These are phyloP conservation scores for Lordiphosa fenestrarum DNA, from an alignment of 2,888 invertebrate species.

Conservation along the genomic window DNA sequence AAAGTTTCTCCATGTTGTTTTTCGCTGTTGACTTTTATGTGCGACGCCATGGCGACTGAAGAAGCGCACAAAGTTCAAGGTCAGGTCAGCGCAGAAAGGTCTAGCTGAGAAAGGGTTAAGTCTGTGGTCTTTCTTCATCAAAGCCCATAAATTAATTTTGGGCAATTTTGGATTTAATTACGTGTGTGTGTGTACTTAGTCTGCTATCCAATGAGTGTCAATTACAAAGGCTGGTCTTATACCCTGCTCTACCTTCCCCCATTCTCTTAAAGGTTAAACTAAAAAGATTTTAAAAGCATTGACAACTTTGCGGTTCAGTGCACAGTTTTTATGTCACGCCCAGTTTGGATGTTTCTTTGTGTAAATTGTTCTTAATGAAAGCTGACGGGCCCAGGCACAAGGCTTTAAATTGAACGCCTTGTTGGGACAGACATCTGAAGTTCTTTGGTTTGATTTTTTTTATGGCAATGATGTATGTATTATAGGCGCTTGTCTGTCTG, in stretches of 20 bases:
- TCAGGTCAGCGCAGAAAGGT: conserved; percentile 19
- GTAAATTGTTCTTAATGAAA: conserved; percentile 39
- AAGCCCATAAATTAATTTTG: conserved; percentile 10
- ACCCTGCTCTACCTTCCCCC: conserved; percentile 5
- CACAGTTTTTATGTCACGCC: conserved; percentile 35
- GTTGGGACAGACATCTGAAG: conserved; percentile 8
- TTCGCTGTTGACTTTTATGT: conserved; percentile 35
- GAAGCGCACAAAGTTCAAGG: conserved; percentile 56
- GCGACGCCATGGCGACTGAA: conserved; percentile 46
- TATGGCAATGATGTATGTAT: conserved; percentile 19
- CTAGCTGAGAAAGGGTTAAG: conserved; percentile 8
- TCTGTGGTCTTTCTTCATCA: conserved; percentile 13
- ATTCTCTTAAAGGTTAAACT: conserved; percentile 29
- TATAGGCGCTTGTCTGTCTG: conserved; percentile 7
- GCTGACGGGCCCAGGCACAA: conserved; percentile 45
- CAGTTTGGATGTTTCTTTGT: conserved; percentile 15
- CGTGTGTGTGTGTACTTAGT: conserved; percentile 2
- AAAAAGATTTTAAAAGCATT: conserved; percentile 32
- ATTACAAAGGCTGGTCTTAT: conserved; percentile 17
- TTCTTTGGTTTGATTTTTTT: conserved; percentile 4
- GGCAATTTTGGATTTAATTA: conserved; percentile 34
- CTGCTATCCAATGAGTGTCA: conserved; percentile 40
- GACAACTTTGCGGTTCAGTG: conserved; percentile 24
- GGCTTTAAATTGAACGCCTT: conserved; percentile 27
- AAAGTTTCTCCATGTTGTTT: conserved; percentile 40